Conservation (phyloP, 1,140 invertebrate genomes). For the Amyelois transitella region DNA sequence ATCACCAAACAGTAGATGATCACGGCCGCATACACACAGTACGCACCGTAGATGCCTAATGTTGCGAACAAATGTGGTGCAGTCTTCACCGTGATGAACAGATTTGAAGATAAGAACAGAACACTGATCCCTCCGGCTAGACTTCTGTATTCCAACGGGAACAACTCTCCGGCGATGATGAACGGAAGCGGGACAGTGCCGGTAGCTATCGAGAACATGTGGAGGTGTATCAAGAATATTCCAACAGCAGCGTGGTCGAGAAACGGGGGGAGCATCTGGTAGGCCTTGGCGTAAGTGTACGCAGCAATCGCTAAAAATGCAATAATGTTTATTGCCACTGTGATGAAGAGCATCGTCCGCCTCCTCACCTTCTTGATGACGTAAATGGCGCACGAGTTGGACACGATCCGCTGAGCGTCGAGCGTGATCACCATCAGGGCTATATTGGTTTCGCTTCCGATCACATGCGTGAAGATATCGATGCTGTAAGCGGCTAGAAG, state of each 20-base stretch:
- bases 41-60: slow-evolving; percentile 32
- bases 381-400: slow-evolving; percentile 43
- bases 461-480: neutral
- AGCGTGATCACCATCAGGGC: slow-evolving; percentile 78
- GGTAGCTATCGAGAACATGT: slow-evolving; percentile 44
- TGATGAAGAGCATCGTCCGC: slow-evolving; percentile 39
- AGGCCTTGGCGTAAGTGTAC: slow-evolving; percentile 32
- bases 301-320: slow-evolving; percentile 28
- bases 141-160: slow-evolving; percentile 38
- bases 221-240: slow-evolving; percentile 34
- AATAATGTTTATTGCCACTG: slow-evolving; percentile 28
- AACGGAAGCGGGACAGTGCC: slow-evolving; percentile 44
- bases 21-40: slow-evolving; percentile 23
- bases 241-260: slow-evolving; percentile 38
- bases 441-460: slow-evolving; percentile 52
- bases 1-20: slow-evolving; percentile 25
- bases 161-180: slow-evolving; percentile 47
- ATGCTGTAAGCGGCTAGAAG: slow-evolving; percentile 9
- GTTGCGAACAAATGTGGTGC: slow-evolving; percentile 26
- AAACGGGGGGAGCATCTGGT: slow-evolving; percentile 19
- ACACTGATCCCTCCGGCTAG: slow-evolving; percentile 40
- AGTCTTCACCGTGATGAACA: slow-evolving; percentile 41
- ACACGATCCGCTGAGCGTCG: slow-evolving; percentile 74
- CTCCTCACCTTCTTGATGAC: slow-evolving; percentile 48
- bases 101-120: slow-evolving; percentile 32